Evolutionary conservation across 2,888 invertebrate species (phyloP), one percentile per base, ranked within the genome.

Genomic region (Noctua pronuba): DNA sequence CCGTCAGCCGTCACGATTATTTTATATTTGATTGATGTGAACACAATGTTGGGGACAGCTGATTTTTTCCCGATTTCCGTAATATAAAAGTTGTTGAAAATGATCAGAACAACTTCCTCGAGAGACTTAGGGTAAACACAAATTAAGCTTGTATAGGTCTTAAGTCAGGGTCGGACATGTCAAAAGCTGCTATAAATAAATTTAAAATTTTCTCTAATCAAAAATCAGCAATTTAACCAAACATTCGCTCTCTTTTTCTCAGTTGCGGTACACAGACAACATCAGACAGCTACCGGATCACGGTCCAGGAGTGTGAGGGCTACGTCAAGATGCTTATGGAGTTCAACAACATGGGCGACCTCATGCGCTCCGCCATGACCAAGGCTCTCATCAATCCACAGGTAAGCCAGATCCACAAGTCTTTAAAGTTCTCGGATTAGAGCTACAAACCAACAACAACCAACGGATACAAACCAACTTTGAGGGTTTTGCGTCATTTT

Each of bases 311-410:
- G 91, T 98, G 99, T 78, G 99, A 99, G 94, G 97, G 97, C 80
- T 99, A 98, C 95, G 97, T 99, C 79, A 98, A 98, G 88, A 99
- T 99, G 98, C 96, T 99, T 81, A 98, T 99, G 95, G 99, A 99
- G 93, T 97, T 99, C 90, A 99, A 99, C 96, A 99, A 99, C 92
- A 99, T 99, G 99, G 99, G 99, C 58, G 99, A 99, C 87, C 98
- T 99, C 85, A 99, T 99, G 99, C 97, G 99, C 87, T 97, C 97
- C 89, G 99, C 99, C 77, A 99, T 99, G 98, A 99, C 99, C 64
- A 97, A 98, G 87, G 98, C 99, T 49, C 97, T 99, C 49, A 99
- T 98, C 75, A 98, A 99, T 97, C 98, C 98, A 73, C 98, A 98
- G 96, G 98, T 98, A 28, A n/a, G n/a, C 65, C 35, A 62, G 21